These are phyloP conservation scores for Enteromius radiatus DNA, from an alignment of 2,797 vertebrate species.

Conservation along the genomic window DNA sequence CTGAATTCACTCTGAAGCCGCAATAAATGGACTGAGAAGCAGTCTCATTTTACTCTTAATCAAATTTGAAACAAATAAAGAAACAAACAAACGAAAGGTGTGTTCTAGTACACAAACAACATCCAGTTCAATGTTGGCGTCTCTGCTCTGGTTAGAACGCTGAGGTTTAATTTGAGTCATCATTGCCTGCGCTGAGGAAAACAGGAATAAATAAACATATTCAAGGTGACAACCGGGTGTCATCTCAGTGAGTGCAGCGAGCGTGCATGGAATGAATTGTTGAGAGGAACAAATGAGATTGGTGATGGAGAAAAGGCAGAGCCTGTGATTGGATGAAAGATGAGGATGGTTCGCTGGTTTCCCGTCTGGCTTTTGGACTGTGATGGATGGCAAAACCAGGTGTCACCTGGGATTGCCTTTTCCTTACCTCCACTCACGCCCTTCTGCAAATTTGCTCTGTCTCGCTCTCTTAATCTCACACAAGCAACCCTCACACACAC, in stretches of 20 bases:
- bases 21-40: not conserved
- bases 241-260: conserved; percentile 59
- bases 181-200: conserved; percentile 65
- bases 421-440: conserved; percentile 11
- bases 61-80: conserved; percentile 1
- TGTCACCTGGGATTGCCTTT: conserved; percentile 56
- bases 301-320: conserved; percentile 52
- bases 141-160: conserved; percentile 31
- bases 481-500: conserved; percentile 11
- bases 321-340: conserved; percentile 71
- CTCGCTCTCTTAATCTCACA: conserved; percentile 39
- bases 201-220: conserved; percentile 77
- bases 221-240: conserved; percentile 74
- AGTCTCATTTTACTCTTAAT: not conserved
- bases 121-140: conserved; percentile 3
- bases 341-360: conserved; percentile 61
- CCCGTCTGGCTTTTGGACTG: conserved; percentile 49
- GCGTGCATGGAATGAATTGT: conserved; percentile 69
- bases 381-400: conserved; percentile 60
- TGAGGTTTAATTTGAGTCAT: conserved; percentile 70
- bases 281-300: conserved; percentile 70
- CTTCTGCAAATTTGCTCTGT: conserved; percentile 49
- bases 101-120: not conserved
- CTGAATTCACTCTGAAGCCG: not conserved
- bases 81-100: not conserved